A percentile compares a stretch with the other conserved stretches of the same genome.
phyloP scores from a whole-genome alignment of 2,888 invertebrate genomes.

The Leptopilina myrica region DNA sequence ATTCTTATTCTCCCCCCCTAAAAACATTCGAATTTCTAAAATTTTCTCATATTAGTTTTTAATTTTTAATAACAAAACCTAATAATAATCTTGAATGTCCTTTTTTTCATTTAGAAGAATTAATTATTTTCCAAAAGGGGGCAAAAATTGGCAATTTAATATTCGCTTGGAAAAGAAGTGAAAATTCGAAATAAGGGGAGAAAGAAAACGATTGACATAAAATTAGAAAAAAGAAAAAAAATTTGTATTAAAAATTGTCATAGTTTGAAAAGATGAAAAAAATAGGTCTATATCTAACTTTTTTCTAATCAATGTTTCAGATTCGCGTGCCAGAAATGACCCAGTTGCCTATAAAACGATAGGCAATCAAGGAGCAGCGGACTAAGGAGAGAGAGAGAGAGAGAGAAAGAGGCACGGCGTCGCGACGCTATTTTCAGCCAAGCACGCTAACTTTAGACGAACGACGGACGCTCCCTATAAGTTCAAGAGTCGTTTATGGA shows the following conservation, averaged over 20 bases:
- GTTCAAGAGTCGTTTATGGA: constrained; percentile 74
- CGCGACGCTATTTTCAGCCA: constrained; percentile 69
- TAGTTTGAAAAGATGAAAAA: neutral
- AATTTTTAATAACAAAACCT: no score
- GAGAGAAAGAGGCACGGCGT: constrained; percentile 57
- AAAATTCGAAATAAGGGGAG: no score
- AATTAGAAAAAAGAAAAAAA: neutral
- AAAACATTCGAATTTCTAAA: no score
- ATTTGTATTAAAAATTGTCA: neutral
- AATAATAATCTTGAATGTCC: no score
- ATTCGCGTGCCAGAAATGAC: constrained; percentile 67
- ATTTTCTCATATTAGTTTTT: no score
- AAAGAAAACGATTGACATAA: neutral
- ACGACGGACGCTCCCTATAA: constrained; percentile 75
- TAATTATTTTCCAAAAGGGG: no score
- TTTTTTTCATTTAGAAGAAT: no score
- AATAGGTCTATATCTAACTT: constrained; percentile 11
- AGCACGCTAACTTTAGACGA: constrained; percentile 73
- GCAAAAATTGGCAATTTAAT: no score
- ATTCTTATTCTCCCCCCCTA: no score
- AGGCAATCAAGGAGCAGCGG: constrained; percentile 55
- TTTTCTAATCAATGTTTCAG: constrained; percentile 44
- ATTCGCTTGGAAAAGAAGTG: no score
- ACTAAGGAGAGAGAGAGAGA: neutral
- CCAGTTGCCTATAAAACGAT: constrained; percentile 73